Conservation (phyloP, 1,140 invertebrate genomes). For the Musca vetustissima region DNA sequence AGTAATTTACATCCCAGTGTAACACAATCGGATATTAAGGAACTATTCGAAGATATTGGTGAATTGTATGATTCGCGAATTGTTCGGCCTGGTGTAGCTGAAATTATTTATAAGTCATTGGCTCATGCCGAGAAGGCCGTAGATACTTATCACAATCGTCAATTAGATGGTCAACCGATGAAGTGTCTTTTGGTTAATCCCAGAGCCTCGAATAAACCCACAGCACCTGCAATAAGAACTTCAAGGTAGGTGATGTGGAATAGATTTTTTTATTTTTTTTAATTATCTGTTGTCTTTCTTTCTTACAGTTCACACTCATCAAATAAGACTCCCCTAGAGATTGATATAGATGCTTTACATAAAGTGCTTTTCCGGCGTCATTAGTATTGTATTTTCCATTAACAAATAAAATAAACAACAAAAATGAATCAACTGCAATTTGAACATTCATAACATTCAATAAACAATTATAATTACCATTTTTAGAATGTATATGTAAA, state of each 20-base stretch:
- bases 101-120: constrained; percentile 83
- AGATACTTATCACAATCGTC: constrained; percentile 88
- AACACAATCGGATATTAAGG: constrained; percentile 87
- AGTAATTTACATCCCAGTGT: constrained; percentile 85
- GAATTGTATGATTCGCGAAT: constrained; percentile 79
- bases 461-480: not conserved
- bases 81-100: constrained; percentile 82
- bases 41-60: constrained; percentile 91
- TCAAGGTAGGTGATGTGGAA: constrained; percentile 20
- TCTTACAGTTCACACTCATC: constrained; percentile 10
- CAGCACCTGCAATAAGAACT: constrained; percentile 56
- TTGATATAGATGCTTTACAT: constrained; percentile 37
- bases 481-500: not conserved
- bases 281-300: not conserved
- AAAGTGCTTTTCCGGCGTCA: constrained; percentile 33
- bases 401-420: constrained; percentile 10
- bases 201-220: constrained; percentile 64
- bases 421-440: constrained; percentile 6
- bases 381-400: constrained; percentile 22
- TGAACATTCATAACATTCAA: not conserved
- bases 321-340: constrained; percentile 32
- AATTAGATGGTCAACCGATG: constrained; percentile 84
- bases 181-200: constrained; percentile 77
- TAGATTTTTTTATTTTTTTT: not conserved
- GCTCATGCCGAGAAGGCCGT: constrained; percentile 86